Evolutionary conservation across 2,797 vertebrate species (phyloP), one percentile per base, ranked within the genome.

Genomic region (Arnoldichthys spilopterus): DNA sequence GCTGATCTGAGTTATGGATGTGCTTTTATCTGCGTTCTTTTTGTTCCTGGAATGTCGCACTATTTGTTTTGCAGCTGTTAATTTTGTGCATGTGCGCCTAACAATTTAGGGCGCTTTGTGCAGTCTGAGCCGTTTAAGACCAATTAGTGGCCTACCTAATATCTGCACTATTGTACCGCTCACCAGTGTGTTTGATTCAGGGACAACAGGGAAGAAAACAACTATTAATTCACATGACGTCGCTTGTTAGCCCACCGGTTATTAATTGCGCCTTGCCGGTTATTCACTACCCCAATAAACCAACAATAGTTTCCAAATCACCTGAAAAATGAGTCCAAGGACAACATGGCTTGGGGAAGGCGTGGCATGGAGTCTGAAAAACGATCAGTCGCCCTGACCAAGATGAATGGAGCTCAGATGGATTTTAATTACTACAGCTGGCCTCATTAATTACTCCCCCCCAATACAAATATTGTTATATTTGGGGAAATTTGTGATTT

Each of bases 391-490:
- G 92, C 85, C 84, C 91, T 94, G 95, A 97, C 94, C 94, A 98
- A 98, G 98, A 99, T 98, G 96, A 98, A 99, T 99, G 98, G 93
- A 96, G 94, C 96, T 98, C 96, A 97, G 96, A 96, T 96, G 96
- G 96, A 95, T 96, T 98, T 98, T 99, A 99, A 99, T 99, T 99
- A 99, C 97, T 94, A 92, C 95, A 98, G 97, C 97, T 96, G 97
- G 93, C 94, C 95, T 96, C 97, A 97, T 99, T 96, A 97, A 97
- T 99, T 98, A 98, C 79, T 58, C 73, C 73, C 78, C 88, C 82
- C 88, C 95, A 96, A 96, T 96, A 97, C 95, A 99, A 99, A 99
- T 98, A 98, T 99, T 99, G 96, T 98, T 98, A 98, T 97, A 97
- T 99, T 98, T 97, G 94, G 94, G 93, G 91, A 97, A 96, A 97